Evolutionary conservation across 2,888 invertebrate species (phyloP).

Genomic region (Catocala sponsa): DNA sequence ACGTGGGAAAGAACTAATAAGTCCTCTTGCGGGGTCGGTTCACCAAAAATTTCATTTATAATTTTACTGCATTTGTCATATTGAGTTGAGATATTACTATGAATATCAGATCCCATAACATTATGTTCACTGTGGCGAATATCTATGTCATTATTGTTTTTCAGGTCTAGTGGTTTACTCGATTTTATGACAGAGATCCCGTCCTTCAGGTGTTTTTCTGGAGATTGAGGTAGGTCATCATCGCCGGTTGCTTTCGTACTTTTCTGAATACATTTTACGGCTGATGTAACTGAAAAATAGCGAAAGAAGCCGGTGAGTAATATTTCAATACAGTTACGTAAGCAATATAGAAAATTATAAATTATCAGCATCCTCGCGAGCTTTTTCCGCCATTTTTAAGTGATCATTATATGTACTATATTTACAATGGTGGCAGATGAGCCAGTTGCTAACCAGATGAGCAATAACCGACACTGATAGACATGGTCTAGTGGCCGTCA

Average conservation of each 20-base stretch:
- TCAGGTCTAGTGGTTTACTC: too few species aligned
- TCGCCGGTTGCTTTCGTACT: slow-evolving; percentile 43
- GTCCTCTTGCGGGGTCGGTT: slow-evolving; percentile 2
- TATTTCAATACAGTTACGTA: background rate
- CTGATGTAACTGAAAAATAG: slow-evolving; percentile 63
- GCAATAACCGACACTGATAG: too few species aligned
- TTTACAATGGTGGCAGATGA: too few species aligned
- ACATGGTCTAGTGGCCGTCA: too few species aligned
- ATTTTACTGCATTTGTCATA: slow-evolving; percentile 14
- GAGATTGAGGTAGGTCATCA: slow-evolving; percentile 1
- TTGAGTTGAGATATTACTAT: background rate
- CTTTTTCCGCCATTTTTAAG: slow-evolving; percentile 64
- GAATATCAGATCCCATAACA: too few species aligned
- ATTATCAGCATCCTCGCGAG: slow-evolving; percentile 24
- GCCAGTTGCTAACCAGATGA: too few species aligned
- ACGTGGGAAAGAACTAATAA: background rate
- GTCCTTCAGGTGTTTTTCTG: too few species aligned
- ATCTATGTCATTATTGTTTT: too few species aligned
- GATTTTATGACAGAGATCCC: too few species aligned
- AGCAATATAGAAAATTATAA: background rate
- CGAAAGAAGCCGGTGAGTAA: slow-evolving; percentile 62
- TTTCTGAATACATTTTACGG: slow-evolving; percentile 42
- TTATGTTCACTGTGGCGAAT: too few species aligned
- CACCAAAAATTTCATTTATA: slow-evolving; percentile 22
- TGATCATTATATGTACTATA: background rate